Percentiles rank a stretch among this genome's conserved stretches.
Evolutionary conservation across 1,140 invertebrate species (phyloP).

Genomic region (Heliconius congener): DNA sequence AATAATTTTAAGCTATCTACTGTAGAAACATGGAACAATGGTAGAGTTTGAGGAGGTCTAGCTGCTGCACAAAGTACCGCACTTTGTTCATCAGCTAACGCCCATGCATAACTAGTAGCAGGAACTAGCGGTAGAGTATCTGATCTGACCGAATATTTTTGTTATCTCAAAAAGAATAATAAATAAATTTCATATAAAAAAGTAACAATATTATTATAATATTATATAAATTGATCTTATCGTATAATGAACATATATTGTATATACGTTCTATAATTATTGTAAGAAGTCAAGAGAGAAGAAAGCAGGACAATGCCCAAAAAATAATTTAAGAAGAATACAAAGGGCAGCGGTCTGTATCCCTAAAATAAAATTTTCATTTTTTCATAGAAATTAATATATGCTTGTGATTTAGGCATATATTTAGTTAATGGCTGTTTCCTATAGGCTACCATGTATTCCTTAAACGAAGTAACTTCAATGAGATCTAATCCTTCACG

Average conservation of each 20-base stretch:
- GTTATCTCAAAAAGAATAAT: slow-evolving; percentile 81
- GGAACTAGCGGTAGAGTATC: slow-evolving; percentile 75
- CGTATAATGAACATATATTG: slow-evolving; percentile 90
- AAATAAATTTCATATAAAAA: slow-evolving; percentile 55
- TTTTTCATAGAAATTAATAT: background rate
- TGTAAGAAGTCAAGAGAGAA: slow-evolving; percentile 92
- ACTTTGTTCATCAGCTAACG: slow-evolving; percentile 83
- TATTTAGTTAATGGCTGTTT: slow-evolving; percentile 32
- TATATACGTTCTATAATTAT: slow-evolving; percentile 92
- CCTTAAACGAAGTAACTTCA: slow-evolving; percentile 83
- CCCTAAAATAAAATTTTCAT: slow-evolving; percentile 76
- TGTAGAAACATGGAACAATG: slow-evolving; percentile 83
- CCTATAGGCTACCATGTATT: slow-evolving; percentile 85
- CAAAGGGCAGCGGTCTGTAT: slow-evolving; percentile 84
- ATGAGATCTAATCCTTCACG: slow-evolving; percentile 90
- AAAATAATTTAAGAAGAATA: slow-evolving; percentile 85
- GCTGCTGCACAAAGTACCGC: slow-evolving; percentile 82
- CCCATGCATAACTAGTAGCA: slow-evolving; percentile 63
- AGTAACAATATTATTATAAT: slow-evolving; percentile 53
- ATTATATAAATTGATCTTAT: slow-evolving; percentile 60
- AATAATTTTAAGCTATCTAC: slow-evolving; percentile 74
- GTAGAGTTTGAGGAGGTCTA: slow-evolving; percentile 87
- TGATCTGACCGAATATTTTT: slow-evolving; percentile 83
- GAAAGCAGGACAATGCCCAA: slow-evolving; percentile 88
- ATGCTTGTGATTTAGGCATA: background rate